Conservation (phyloP, 2,797 vertebrate species). For the Luscinia megarhynchos region DNA sequence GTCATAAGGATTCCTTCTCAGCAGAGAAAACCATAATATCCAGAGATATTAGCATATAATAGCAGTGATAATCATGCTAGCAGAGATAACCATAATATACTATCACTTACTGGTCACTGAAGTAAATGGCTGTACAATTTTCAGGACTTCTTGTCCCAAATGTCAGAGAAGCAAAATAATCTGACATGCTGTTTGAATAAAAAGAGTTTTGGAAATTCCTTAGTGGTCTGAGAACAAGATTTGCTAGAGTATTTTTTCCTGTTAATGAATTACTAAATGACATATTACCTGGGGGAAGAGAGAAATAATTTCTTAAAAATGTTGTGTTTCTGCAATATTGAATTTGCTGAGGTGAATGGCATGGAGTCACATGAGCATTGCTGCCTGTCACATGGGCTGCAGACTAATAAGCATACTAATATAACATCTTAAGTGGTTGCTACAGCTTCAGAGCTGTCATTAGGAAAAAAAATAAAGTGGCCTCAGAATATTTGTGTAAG, state of each 20-base stretch:
- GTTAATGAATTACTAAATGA: not conserved
- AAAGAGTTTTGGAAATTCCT: not conserved
- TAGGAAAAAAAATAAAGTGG: not conserved
- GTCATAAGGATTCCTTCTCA: not conserved
- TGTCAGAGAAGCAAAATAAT: not conserved
- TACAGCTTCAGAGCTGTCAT: not conserved
- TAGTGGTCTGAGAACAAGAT: not conserved
- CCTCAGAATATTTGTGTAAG: not conserved
- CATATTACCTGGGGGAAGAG: not conserved
- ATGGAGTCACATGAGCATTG: not conserved
- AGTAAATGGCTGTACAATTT: not conserved
- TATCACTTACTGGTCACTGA: not conserved
- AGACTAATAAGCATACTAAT: not conserved
- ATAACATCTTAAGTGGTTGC: not conserved
- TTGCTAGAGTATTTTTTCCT: not conserved
- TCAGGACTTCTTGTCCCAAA: not conserved
- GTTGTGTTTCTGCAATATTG: not conserved
- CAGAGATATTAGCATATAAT: not conserved
- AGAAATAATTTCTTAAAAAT: not conserved
- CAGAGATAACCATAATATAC: not conserved
- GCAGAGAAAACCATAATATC: not conserved
- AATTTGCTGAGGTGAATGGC: not conserved
- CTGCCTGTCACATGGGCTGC: not conserved
- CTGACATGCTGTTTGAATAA: not conserved
- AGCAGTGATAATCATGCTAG: not conserved